Evolutionary conservation across 92 coral and sea anemone species (phyloP), one percentile per base, ranked within the genome.

Genomic region (Zoanthus solanderi): DNA sequence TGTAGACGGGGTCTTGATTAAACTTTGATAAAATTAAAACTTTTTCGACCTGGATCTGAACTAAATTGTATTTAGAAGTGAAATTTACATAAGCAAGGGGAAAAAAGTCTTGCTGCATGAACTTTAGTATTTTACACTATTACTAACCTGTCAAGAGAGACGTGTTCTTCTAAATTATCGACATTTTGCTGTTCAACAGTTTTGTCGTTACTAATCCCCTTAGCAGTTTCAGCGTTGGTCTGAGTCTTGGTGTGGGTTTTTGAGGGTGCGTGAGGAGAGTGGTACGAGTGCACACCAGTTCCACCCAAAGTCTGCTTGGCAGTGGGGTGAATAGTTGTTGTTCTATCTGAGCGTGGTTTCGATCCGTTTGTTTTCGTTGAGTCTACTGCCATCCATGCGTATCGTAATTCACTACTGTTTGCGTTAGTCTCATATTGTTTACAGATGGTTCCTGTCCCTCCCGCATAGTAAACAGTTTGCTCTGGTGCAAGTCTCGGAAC

Each of bases 381-480:
- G 57, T 81, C 75, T 12, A 81, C 63, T 28, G 85, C 75, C 63
- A 44, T 67, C 85, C 85, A 81, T 6, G 85, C 85, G 63, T 81
- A 81, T 11, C 17, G 73, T 23, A 81, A 2, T 23, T 81, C 85
- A 42, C 75, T 81, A 58, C 75, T 61, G 42, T 48, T 17, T 47
- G 66, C 47, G 16, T 14, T 31, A 18, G 45, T 18, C 44, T 48
- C 61, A 18, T 53, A 23, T 16, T 7, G n/a, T 4, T 66, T 66
- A 0, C 11, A 29, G 29, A 2, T 15, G 75, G 17, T 60, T 1
- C 23, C 68, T 17, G 45, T 32, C 13, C 16, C 53, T 57, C 48
- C 50, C 30, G 46, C 47, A 17, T 37, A 46, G 28, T 78, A 57
- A 56, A 57, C 69, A 31, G 83, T 30, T 37, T 81, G 85, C 28